A percentile compares a stretch with the other conserved stretches of the same genome.
phyloP scores from a whole-genome alignment of 2,113 vertebrate genomes.

The Alaudala cheleensis region DNA sequence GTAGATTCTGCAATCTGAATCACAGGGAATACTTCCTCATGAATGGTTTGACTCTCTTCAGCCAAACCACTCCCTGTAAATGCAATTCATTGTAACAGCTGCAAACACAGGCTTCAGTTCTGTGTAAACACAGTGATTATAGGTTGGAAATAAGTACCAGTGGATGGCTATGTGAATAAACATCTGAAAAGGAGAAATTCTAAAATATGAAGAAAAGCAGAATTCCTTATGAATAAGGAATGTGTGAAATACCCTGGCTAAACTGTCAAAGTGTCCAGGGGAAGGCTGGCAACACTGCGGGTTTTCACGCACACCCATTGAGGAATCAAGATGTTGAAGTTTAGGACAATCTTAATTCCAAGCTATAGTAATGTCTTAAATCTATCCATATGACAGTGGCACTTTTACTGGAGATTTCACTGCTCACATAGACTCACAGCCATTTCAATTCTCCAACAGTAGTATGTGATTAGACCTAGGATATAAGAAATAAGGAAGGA shows the following conservation, averaged over 20 bases:
- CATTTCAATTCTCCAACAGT: neutral
- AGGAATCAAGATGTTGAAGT: neutral
- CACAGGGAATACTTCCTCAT: neutral
- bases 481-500: neutral
- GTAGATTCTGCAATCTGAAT: neutral
- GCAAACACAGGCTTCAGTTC: neutral
- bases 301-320: neutral
- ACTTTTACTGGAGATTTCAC: neutral
- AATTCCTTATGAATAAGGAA: neutral
- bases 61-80: neutral
- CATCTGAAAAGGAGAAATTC: neutral
- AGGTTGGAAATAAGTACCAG: neutral
- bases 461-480: neutral
- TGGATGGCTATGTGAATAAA: neutral
- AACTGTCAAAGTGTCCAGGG: constrained; percentile 24
- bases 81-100: neutral
- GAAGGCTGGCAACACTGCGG: neutral
- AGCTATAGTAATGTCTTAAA: neutral
- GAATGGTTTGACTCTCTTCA: neutral
- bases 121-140: neutral
- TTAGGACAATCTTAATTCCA: neutral
- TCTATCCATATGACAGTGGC: neutral
- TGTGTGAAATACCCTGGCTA: neutral
- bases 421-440: neutral
- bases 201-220: neutral